These are phyloP conservation scores for Gymnopithys bicolor DNA, from an alignment of 2,797 vertebrate genomes.

Conservation along the genomic window DNA sequence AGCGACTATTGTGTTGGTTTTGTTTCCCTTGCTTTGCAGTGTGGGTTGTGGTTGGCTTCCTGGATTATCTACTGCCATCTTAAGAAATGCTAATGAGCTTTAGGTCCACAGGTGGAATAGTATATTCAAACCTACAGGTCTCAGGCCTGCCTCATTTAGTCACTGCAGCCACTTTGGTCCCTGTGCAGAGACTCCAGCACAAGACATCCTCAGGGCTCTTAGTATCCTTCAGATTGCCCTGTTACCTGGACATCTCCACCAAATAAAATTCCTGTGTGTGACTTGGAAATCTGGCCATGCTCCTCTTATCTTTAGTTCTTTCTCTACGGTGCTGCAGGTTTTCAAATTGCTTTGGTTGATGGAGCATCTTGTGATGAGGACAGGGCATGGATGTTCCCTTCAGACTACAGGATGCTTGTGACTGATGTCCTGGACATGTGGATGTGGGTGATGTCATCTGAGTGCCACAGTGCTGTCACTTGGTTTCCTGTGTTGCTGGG, in stretches of 20 bases:
- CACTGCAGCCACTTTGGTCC: background rate
- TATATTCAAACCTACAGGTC: background rate
- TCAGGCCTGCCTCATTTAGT: background rate
- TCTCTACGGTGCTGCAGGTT: background rate
- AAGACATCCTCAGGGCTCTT: background rate
- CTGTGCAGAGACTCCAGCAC: background rate
- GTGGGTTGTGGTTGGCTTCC: conserved; percentile 3
- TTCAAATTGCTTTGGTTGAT: background rate
- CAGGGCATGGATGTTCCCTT: background rate
- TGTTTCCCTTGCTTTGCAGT: conserved; percentile 15
- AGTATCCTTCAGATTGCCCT: background rate
- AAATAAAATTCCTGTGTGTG: background rate
- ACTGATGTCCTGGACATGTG: background rate
- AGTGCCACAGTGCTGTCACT: background rate
- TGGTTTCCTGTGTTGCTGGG: background rate
- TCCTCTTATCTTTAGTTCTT: background rate
- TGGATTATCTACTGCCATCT: conserved; percentile 19
- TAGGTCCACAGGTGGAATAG: background rate
- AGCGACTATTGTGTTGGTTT: background rate
- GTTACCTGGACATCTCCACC: background rate
- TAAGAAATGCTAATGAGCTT: conserved; percentile 21
- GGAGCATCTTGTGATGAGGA: background rate
- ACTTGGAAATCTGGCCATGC: background rate
- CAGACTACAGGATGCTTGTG: background rate
- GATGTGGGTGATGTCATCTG: background rate